phyloP scores from a whole-genome alignment of 2,888 invertebrate genomes.

The Plebejus argus region DNA sequence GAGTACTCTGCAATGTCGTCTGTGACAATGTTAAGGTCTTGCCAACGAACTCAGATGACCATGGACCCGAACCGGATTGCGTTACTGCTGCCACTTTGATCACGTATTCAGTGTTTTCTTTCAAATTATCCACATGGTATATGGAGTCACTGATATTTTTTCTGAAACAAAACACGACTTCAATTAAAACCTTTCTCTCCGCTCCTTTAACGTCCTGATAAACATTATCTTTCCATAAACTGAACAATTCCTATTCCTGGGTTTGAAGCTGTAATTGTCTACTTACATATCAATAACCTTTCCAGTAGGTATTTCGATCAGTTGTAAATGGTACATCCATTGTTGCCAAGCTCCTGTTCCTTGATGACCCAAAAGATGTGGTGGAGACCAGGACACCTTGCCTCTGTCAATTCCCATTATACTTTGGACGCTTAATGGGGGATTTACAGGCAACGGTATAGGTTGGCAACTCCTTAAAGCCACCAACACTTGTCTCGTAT shows the following conservation, averaged over 20 bases:
- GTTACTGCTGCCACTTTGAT: slow-evolving; percentile 91
- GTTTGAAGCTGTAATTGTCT: slow-evolving; percentile 17
- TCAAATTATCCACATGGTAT: slow-evolving; percentile 84
- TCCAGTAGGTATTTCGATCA: slow-evolving; percentile 75
- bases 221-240: not conserved
- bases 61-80: slow-evolving; percentile 87
- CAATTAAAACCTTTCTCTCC: not conserved
- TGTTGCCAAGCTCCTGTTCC: slow-evolving; percentile 84
- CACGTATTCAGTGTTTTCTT: slow-evolving; percentile 87
- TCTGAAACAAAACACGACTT: slow-evolving; percentile 50
- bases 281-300: slow-evolving; percentile 63
- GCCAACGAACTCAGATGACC: slow-evolving; percentile 88
- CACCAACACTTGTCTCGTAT: slow-evolving; percentile 67
- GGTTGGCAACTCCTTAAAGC: slow-evolving; percentile 88
- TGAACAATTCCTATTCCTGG: too few species aligned
- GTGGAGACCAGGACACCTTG: slow-evolving; percentile 90
- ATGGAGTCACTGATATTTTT: slow-evolving; percentile 81
- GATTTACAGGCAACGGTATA: slow-evolving; percentile 88
- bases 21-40: slow-evolving; percentile 82
- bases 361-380: slow-evolving; percentile 88
- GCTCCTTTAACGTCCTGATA: not conserved
- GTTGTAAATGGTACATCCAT: slow-evolving; percentile 89
- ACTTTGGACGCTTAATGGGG: slow-evolving; percentile 90
- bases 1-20: slow-evolving; percentile 80
- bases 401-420: slow-evolving; percentile 89